Evolutionary conservation across 2,888 invertebrate species (phyloP).

Genomic region (Cheilosia pagana): DNA sequence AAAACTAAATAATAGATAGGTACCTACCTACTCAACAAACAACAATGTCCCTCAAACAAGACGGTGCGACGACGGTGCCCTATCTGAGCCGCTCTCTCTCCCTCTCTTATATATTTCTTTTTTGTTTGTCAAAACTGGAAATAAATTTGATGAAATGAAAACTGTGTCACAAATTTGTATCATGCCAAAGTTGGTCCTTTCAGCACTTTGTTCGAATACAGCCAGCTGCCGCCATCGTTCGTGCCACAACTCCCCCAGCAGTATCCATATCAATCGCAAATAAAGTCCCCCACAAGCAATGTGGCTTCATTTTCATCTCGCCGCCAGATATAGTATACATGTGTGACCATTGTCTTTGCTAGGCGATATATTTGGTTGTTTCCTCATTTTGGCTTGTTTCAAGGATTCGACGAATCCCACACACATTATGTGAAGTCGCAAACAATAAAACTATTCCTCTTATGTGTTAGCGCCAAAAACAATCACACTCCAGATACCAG

Average conservation of each 20-base stretch:
- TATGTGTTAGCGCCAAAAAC: constrained; percentile 43
- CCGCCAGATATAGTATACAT: neutral
- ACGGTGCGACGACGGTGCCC: constrained; percentile 29
- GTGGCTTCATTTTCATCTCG: constrained; percentile 30
- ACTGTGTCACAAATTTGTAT: constrained; percentile 46
- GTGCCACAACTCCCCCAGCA: constrained; percentile 30
- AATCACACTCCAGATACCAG: constrained; percentile 54
- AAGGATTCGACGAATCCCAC: constrained; percentile 3
- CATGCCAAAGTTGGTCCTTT: constrained; percentile 51
- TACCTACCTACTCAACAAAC: no score
- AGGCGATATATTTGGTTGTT: constrained; percentile 23
- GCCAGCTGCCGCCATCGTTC: constrained; percentile 6
- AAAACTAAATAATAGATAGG: no score
- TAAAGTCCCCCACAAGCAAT: constrained; percentile 37
- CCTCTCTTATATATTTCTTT: neutral
- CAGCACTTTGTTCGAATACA: neutral
- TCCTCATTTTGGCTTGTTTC: constrained; percentile 35
- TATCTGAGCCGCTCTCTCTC: constrained; percentile 12
- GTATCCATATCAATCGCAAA: constrained; percentile 56
- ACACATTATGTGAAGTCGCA: constrained; percentile 2
- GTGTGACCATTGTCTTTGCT: constrained; percentile 34
- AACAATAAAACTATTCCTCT: constrained; percentile 36
- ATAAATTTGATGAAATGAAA: constrained; percentile 14
- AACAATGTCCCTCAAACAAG: constrained; percentile 14
- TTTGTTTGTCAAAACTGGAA: constrained; percentile 16